Base-by-base conservation (phyloP, 2,113 vertebrate genomes). In the Clinocottus analis region DNA sequence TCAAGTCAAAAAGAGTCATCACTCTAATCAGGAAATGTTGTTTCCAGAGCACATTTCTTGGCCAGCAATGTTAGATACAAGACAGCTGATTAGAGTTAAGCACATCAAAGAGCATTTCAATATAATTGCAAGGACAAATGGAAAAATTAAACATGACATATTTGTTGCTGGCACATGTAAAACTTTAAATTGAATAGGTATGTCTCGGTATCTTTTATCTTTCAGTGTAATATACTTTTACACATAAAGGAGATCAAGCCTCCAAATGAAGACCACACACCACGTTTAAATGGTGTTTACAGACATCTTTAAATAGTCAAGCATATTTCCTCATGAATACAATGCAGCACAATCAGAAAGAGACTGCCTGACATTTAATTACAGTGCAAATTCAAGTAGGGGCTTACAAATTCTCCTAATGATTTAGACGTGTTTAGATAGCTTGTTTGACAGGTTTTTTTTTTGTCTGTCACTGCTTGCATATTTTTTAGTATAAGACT, bases 291-390 rank as follows among this genome's bases (percentile, higher is more conserved):
- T 93, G 85, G 25, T 86, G 79, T 95, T 91, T 93, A 94, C 94
- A 72, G 69, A 5, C 75, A 89, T 90, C 90, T 93, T 92, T 92
- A 91, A 90, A 89, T 72, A 91, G 94, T 87, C 92, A 91, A 91
- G 91, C 91, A 95, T 79, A 86, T 95, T 95, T 96, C 95, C 95
- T 94, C 72, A 49, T 84, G 91, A 90, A 91, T 67, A 90, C 94
- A 95, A 94, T 69, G 90, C 92, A 92, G 94, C 93, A 90, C 94
- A 94, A 94, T 95, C 93, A 77, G 83, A 94, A 94, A 93, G 64
- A 89, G 93, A 93, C 94, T 91, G 91, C 94, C 96, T 96, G 94
- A 94, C 85, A 85, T 93, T 95, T 96, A 95, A 97, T 97, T 96
- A 96, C 93, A 93, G 93, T 92, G 86, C 77, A 92, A 95, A 94